Percentiles rank a stretch among this genome's conserved stretches.
Conservation (phyloP, 2,888 invertebrate genomes). For the Pegoplata infirma region DNA sequence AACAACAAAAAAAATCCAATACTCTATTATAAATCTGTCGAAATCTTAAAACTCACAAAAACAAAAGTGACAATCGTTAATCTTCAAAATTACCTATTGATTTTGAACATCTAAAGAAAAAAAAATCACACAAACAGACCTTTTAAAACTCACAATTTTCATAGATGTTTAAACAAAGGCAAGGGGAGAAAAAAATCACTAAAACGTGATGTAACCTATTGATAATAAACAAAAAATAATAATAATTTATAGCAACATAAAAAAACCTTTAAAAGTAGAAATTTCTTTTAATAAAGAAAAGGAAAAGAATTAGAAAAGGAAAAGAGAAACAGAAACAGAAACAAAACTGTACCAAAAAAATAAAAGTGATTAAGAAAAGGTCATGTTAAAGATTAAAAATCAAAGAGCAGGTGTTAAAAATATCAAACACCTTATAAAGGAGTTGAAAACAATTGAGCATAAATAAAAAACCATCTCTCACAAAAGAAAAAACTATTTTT, state of each 20-base stretch:
- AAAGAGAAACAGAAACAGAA: background rate
- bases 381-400: background rate
- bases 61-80: background rate
- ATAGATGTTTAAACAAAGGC: background rate
- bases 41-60: background rate
- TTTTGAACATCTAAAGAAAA: background rate
- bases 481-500: background rate
- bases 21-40: background rate
- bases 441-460: background rate
- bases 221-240: background rate
- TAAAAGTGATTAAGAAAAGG: background rate
- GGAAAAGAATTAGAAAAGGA: background rate
- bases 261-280: background rate
- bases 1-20: too few species aligned
- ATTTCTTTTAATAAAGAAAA: conserved; percentile 3
- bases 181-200: background rate
- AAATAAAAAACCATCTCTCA: background rate
- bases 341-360: conserved; percentile 41
- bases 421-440: background rate
- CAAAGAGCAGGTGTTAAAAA: conserved; percentile 30
- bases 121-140: background rate
- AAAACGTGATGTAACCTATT: conserved; percentile 23
- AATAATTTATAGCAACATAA: conserved; percentile 12
- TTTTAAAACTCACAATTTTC: background rate
- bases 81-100: background rate